phyloP scores from a whole-genome alignment of 2,113 vertebrate species.

The Pitta sordida region DNA sequence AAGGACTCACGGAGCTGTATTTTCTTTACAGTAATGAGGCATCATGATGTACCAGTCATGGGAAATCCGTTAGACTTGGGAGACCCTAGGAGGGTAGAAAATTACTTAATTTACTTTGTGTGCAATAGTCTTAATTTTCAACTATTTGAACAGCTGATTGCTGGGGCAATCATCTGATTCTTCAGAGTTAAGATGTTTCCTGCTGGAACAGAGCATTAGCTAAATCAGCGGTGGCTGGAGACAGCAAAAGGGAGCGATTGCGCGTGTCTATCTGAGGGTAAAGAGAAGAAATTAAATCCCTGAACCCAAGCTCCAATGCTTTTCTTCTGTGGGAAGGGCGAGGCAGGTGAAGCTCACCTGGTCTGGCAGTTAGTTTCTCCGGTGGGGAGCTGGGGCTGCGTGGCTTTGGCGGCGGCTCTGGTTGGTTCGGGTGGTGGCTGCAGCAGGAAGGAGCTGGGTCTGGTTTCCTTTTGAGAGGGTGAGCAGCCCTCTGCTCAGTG shows the following conservation, averaged over 20 bases:
- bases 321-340: not conserved
- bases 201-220: constrained; percentile 47
- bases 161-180: constrained; percentile 58
- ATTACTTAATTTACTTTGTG: constrained; percentile 58
- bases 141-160: constrained; percentile 57
- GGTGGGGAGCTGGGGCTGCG: not conserved
- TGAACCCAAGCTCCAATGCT: not conserved
- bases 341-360: not conserved
- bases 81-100: constrained; percentile 53
- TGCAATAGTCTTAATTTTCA: constrained; percentile 62
- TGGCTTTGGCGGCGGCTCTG: not conserved
- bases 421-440: not conserved
- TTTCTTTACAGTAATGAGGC: constrained; percentile 44
- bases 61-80: constrained; percentile 36
- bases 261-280: not conserved
- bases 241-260: not conserved
- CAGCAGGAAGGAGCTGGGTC: not conserved
- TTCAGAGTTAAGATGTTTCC: constrained; percentile 64
- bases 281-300: not conserved
- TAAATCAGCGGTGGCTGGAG: constrained; percentile 25
- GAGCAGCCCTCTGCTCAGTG: not conserved
- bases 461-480: not conserved
- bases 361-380: not conserved
- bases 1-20: not conserved
- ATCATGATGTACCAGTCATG: not conserved